Evolutionary conservation across 1,140 invertebrate species (phyloP), one percentile per base, ranked within the genome.

Genomic region (Sarcophaga peregrina): DNA sequence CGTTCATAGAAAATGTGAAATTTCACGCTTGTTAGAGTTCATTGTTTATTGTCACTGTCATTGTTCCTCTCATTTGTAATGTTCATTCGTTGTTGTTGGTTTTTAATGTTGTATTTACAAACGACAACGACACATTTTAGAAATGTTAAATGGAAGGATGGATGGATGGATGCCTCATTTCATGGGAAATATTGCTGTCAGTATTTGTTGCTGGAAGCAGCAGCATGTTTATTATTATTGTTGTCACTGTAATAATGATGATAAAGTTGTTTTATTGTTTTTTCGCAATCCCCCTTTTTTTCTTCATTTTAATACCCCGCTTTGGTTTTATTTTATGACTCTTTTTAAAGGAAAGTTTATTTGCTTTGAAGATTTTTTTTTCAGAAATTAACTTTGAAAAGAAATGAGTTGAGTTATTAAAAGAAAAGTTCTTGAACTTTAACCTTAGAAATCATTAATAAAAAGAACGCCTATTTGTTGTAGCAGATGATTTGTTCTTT

Each of bases 1-100:
- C 20, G 17, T 68, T 68, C 62, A 68, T 68, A 68, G 62, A 68
- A 68, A 68, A 68, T 68, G 62, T 68, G 62, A 68, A 68, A 68
- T 68, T 68, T 68, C n/a, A 68, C 62, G 62, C 62, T 68, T 68
- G 62, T 68, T 68, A 68, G 62, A 68, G 62, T 68, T 68, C 62
- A 68, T 68, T 68, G 62, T 68, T 68, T 68, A 25, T 68, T 68
- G 62, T 68, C 62, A 25, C 20, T 68, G 62, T 68, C 62, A 25
- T 68, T 68, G 62, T 68, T 15, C 17, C 20, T 20, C 62, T 58
- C 13, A 7, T 37, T 37, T 37, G 25, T 37, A 58, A 58, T 15
- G 15, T 58, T 2, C 25, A 4, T 37, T 58, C 1, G 6, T 58
- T 58, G 3, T 7, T 58, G 54, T 58, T 58, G 9, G 15, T 58